Base-by-base conservation (phyloP, 2,797 vertebrate species). In the Melanotaenia maccullochi region DNA sequence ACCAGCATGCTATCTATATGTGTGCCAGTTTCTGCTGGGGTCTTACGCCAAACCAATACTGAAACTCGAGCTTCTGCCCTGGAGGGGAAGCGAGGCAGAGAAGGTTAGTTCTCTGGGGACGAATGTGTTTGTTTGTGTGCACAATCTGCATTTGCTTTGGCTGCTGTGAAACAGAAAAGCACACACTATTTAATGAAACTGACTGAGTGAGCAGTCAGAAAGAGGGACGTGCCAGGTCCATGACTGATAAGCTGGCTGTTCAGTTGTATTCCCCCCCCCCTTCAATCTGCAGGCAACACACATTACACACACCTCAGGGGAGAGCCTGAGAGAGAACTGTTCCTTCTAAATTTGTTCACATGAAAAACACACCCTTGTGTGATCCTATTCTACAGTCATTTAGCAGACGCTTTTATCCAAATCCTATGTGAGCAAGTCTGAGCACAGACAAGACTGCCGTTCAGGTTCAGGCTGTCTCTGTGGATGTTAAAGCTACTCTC, bases 331-430 rank as follows among this genome's bases (percentile, higher is more conserved):
- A 88, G 87, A 16, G 92, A 93, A 92, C 91, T 93, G 93, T 90
- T 92, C 77, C 81, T 91, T 92, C 91, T 92, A 94, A 91, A 94
- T 93, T 76, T 86, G 90, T 87, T 85, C 68, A 76, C 60, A 77
- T 30, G 66, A 71, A 75, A 80, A 73, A 81, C 63, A 87, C 79
- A 68, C 76, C 73, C 65, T 83, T 76, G n/a, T 22, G 47, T 71
- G 76, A 59, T 56, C 28, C 28, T 30, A 30, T 30, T 30, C 28
- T 30, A 30, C 4, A 30, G 28, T 28, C 28, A 28, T 28, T 30
- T 30, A 30, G 28, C 28, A 30, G 28, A 30, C 28, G 0, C 28
- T 30, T 30, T 30, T 30, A 30, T 30, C 28, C 28, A 30, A 30
- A 30, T 30, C 65, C 73, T 68, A 78, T 66, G 71, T 11, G 40